Evolutionary conservation across 2,888 invertebrate species (phyloP).

Genomic region (Globia sparganii): DNA sequence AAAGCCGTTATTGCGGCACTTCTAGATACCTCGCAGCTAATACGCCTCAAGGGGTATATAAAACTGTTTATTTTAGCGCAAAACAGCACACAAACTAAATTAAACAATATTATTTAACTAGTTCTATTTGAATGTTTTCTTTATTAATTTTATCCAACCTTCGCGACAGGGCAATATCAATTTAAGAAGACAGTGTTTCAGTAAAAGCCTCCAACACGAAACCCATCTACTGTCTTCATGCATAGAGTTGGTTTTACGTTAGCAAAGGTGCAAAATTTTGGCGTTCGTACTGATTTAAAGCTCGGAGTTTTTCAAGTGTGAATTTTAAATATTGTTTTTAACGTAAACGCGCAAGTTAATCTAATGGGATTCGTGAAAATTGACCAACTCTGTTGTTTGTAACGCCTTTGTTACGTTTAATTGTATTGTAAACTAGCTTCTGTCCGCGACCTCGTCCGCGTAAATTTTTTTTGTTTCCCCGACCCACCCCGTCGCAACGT

Average conservation of each 20-base stretch:
- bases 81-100: no score
- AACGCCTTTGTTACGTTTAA: conserved; percentile 18
- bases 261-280: neutral
- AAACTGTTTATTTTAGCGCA: no score
- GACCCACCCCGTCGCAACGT: no score
- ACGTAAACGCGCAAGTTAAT: conserved; percentile 41
- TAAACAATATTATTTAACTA: no score
- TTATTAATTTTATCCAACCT: conserved; percentile 29
- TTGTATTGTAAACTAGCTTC: no score
- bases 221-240: accelerated
- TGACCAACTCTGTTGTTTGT: conserved; percentile 17
- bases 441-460: no score
- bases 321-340: conserved; percentile 63
- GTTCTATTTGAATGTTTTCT: no score
- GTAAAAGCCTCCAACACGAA: neutral
- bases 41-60: no score
- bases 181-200: conserved; percentile 11
- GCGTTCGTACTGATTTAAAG: conserved; percentile 30
- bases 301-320: conserved; percentile 58
- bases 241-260: conserved; percentile 7
- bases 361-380: conserved; percentile 43
- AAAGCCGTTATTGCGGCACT: no score
- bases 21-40: no score
- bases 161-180: conserved; percentile 19
- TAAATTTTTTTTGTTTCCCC: no score